Evolutionary conservation across 1,140 invertebrate genomes (phyloP).

Genomic region (Hyposmocoma kahamanoa): DNA sequence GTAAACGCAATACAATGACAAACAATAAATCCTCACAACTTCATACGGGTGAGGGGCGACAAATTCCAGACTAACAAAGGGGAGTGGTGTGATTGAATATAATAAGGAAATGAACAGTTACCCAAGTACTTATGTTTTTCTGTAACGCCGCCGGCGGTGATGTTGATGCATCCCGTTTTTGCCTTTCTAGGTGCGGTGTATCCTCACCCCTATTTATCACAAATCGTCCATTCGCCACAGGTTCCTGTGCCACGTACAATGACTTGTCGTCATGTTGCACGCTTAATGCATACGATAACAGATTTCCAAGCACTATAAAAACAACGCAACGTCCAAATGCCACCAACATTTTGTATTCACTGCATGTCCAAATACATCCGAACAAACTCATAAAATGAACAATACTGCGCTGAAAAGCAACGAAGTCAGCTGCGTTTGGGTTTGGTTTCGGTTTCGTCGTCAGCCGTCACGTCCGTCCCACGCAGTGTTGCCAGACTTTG

Average conservation of each 20-base stretch:
- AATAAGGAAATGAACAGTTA: slow-evolving; percentile 59
- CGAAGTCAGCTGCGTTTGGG: neutral
- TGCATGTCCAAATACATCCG: slow-evolving; percentile 40
- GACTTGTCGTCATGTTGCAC: slow-evolving; percentile 39
- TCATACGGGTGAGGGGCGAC: slow-evolving; percentile 17
- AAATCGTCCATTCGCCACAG: neutral
- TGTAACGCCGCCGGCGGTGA: slow-evolving; percentile 30
- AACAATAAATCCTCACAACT: slow-evolving; percentile 23
- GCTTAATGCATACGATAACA: slow-evolving; percentile 40
- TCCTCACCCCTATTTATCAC: slow-evolving; percentile 9
- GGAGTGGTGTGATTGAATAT: slow-evolving; percentile 35
- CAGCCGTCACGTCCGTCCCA: too few species aligned
- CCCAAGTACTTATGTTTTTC: slow-evolving; percentile 64
- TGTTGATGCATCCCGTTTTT: slow-evolving; percentile 49
- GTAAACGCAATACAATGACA: slow-evolving; percentile 8
- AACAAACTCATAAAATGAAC: slow-evolving; percentile 27
- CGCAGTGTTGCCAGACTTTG: neutral
- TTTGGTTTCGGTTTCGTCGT: too few species aligned
- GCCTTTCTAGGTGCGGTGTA: slow-evolving; percentile 30
- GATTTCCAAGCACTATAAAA: slow-evolving; percentile 38
- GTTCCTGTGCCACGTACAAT: slow-evolving; percentile 50
- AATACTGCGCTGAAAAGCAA: slow-evolving; percentile 26
- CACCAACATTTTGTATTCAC: slow-evolving; percentile 66
- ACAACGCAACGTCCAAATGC: slow-evolving; percentile 40
- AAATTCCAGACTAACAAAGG: slow-evolving; percentile 34